Evolutionary conservation across 1,140 invertebrate genomes (phyloP), one percentile per base, ranked within the genome.

Genomic region (Penaeus vannamei): DNA sequence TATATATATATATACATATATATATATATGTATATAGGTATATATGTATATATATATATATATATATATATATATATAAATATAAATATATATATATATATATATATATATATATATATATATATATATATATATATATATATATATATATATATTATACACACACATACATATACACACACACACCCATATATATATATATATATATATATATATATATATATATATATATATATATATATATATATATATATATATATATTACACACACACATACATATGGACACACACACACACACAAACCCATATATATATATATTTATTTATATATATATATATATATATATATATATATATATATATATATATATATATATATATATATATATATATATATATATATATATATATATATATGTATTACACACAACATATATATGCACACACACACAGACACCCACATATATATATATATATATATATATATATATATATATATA

Each of bases 11-110:
- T 36, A 77, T 36, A 77, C 32, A 77, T 36, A 36, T 77, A 26
- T 77, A 77, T 36, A 77, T 77, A 77, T 77, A 77, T 36, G 32
- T 77, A 77, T 77, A 77, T 36, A 77, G 19, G 32, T 77, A 77
- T 77, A 77, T 77, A 77, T 77, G 32, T 36, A 77, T 20, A 77
- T 20, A 77, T 19, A 77, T 20, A 77, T 20, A 77, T 19, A 77
- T 20, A 77, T 19, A 77, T 19, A 77, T 20, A 77, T 20, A 77
- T 19, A 77, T 20, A 77, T 20, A 77, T 20, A 77, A 20, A 77
- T 19, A 77, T 19, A 77, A 20, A 77, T 20, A 77, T 19, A 36
- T 20, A 64, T 64, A 64, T n/a, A 64, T 64, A 64, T 64, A n/a
- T n/a, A 64, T 64, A 64, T 64, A 64, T n/a, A 64, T 64, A 64